Evolutionary conservation across 1,140 invertebrate species (phyloP), one percentile per base, ranked within the genome.

Genomic region (Lordiphosa stackelbergi): DNA sequence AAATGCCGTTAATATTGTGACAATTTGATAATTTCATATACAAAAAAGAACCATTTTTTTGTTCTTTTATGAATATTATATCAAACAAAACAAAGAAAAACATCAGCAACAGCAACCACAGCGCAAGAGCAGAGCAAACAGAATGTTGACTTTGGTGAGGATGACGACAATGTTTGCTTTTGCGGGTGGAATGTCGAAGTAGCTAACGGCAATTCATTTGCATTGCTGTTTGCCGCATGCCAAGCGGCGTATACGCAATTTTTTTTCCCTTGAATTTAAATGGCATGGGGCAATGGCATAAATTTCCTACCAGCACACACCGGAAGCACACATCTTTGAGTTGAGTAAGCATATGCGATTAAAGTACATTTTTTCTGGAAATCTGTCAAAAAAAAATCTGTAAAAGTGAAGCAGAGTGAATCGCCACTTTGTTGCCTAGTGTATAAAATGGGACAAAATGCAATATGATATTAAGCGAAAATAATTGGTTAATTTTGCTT

Each of bases 21-120:
- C 74, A 75, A 75, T 79, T 79, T 81, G 74, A 81, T 79, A 81
- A 79, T 79, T 79, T 71, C 56, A 71, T 64, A 71, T 79, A 66
- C 74, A 74, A 79, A 78, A 47, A 59, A 79, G 58, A 60, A 54
- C 61, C 19, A 19, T 24, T 24, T 24, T 24, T 24, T 63, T 58
- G 59, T 55, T 46, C 51, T 66, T 79, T 79, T 81, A 81, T 78
- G 66, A 64, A 73, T 81, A 70, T 78, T 79, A 73, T 70, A 79
- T 78, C 59, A 65, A 73, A 78, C 69, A 78, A 53, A 54, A 52
- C 70, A 34, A 49, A 34, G 16, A 42, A 48, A 22, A 49, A 49
- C 31, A 52, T 38, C 31, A 47, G 55, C 64, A 65, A 43, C 45
- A 58, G 47, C 52, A 52, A 43, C 46, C 40, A 13, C 16, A 34